Conservation (phyloP, 2,888 invertebrate species). For the Digitonthophagus gazella region DNA sequence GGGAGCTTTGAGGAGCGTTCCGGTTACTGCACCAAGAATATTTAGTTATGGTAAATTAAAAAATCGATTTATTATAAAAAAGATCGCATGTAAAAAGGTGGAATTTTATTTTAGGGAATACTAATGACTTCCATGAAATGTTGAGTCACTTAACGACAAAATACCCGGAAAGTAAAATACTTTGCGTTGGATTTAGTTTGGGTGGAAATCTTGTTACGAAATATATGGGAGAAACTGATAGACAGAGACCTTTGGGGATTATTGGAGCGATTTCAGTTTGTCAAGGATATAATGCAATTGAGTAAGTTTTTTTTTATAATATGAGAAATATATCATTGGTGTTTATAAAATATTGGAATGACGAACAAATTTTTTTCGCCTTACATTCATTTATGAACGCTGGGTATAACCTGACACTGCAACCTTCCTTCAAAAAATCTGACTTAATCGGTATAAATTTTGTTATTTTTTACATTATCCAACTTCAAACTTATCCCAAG, state of each 20-base stretch:
- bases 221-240: conserved; percentile 78
- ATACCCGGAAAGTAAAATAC: conserved; percentile 73
- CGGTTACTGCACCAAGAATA: conserved; percentile 82
- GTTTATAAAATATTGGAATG: too few relatives aligned
- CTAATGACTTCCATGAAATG: conserved; percentile 86
- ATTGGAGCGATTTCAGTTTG: conserved; percentile 90
- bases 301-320: conserved; percentile 61
- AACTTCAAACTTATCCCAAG: too few relatives aligned
- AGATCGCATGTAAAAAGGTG: not conserved
- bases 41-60: conserved; percentile 80
- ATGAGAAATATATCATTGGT: too few relatives aligned
- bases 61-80: not conserved
- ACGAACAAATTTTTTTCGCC: too few relatives aligned
- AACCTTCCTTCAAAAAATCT: too few relatives aligned
- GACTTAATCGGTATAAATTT: too few relatives aligned
- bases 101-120: conserved; percentile 65
- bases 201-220: conserved; percentile 93
- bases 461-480: too few relatives aligned
- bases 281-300: conserved; percentile 89
- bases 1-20: conserved; percentile 81
- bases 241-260: conserved; percentile 65
- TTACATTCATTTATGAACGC: too few relatives aligned
- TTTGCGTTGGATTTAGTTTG: conserved; percentile 89
- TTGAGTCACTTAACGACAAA: conserved; percentile 68
- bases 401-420: too few relatives aligned